Evolutionary conservation across 2,113 vertebrate genomes (phyloP).

Genomic region (Tamias sibiricus): DNA sequence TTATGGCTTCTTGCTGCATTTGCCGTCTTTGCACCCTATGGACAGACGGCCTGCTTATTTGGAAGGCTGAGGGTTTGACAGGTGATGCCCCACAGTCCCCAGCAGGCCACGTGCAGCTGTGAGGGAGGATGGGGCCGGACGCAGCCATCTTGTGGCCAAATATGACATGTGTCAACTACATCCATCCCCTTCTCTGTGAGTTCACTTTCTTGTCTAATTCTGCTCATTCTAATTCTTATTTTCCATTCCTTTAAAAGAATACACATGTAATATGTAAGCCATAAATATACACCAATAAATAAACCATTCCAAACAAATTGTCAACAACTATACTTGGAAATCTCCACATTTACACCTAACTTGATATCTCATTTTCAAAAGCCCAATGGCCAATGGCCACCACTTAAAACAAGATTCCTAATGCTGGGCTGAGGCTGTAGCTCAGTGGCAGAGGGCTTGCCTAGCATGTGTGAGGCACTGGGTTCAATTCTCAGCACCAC

Average conservation of each 20-base stretch:
- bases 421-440: not conserved
- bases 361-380: not conserved
- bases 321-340: not conserved
- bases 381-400: not conserved
- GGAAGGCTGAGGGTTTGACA: not conserved
- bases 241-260: not conserved
- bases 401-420: not conserved
- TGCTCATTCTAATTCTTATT: not conserved
- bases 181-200: not conserved
- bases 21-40: not conserved
- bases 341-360: not conserved
- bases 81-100: not conserved
- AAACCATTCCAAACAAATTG: not conserved
- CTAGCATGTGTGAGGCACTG: no score
- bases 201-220: not conserved
- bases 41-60: not conserved
- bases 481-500: no score
- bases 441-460: no score
- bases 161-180: not conserved
- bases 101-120: not conserved
- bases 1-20: not conserved
- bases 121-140: not conserved
- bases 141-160: not conserved
- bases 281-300: not conserved
- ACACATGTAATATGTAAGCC: not conserved